A percentile compares a stretch with the other conserved stretches of the same genome.
phyloP scores from a whole-genome alignment of 30 jellyfish, hydroid and myxozoan genomes.

The Euphysa ruthae region DNA sequence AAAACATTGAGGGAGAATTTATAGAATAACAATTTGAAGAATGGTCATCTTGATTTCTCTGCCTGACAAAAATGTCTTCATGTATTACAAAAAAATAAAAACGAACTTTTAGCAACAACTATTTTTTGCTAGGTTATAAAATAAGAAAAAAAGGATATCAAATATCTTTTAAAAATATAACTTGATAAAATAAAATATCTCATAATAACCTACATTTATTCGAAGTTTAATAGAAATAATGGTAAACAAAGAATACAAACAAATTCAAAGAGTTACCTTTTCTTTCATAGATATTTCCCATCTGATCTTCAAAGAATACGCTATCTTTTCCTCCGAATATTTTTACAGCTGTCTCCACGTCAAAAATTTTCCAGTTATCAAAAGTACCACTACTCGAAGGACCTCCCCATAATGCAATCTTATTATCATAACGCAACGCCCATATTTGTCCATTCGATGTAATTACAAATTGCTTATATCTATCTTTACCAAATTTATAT shows the following conservation, averaged over 20 bases:
- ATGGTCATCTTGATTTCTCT: too few relatives aligned
- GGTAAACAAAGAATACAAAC: neutral
- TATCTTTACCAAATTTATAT: neutral
- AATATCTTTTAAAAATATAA: too few relatives aligned
- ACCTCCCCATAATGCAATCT: neutral
- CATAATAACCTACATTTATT: too few relatives aligned
- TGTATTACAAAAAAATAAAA: too few relatives aligned
- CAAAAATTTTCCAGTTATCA: slow-evolving; percentile 2
- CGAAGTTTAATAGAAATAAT: too few relatives aligned
- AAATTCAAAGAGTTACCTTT: neutral
- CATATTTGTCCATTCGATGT: neutral
- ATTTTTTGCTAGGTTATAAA: too few relatives aligned
- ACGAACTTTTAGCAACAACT: too few relatives aligned
- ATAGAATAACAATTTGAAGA: too few relatives aligned
- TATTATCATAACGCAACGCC: neutral
- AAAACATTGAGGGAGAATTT: too few relatives aligned
- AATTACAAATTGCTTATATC: neutral
- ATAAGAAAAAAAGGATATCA: too few relatives aligned
- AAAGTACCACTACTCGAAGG: neutral
- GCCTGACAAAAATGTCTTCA: too few relatives aligned
- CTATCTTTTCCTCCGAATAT: neutral
- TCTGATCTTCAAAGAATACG: neutral
- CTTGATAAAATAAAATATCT: too few relatives aligned
- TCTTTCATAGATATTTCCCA: neutral
- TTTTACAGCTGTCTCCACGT: neutral